phyloP scores from a whole-genome alignment of 2,113 vertebrate species.

The Sminthopsis crassicaudata region DNA sequence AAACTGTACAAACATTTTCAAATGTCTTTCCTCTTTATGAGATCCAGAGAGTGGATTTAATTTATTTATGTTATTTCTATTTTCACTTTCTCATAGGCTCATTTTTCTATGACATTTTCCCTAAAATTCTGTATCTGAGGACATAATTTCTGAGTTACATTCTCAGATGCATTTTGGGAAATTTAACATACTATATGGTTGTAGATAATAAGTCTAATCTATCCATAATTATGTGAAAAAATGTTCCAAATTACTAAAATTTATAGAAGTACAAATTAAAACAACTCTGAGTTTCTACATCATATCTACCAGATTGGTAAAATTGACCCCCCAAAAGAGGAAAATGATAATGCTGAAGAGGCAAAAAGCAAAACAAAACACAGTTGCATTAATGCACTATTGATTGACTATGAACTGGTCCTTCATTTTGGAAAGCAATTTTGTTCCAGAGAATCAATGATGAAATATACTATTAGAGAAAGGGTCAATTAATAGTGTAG shows the following conservation, averaged over 20 bases:
- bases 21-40: slow-evolving; percentile 55
- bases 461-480: neutral
- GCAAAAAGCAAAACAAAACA: neutral
- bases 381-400: neutral
- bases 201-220: neutral
- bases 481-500: neutral
- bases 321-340: neutral
- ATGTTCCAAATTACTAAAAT: neutral
- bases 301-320: neutral
- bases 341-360: neutral
- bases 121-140: slow-evolving; percentile 56
- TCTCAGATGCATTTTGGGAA: slow-evolving; percentile 26
- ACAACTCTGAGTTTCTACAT: neutral
- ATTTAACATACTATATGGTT: neutral
- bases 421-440: neutral
- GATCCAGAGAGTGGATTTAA: slow-evolving; percentile 55
- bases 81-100: slow-evolving; percentile 49
- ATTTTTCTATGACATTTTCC: slow-evolving; percentile 55
- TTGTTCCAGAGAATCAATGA: neutral
- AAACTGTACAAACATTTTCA: slow-evolving; percentile 51
- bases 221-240: neutral
- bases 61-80: slow-evolving; percentile 36
- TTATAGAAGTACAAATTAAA: neutral
- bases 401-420: neutral
- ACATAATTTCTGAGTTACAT: slow-evolving; percentile 25